Percentiles rank a stretch among this genome's conserved stretches.
Evolutionary conservation across 2,797 vertebrate species (phyloP).

Genomic region (Lacerta viridis): DNA sequence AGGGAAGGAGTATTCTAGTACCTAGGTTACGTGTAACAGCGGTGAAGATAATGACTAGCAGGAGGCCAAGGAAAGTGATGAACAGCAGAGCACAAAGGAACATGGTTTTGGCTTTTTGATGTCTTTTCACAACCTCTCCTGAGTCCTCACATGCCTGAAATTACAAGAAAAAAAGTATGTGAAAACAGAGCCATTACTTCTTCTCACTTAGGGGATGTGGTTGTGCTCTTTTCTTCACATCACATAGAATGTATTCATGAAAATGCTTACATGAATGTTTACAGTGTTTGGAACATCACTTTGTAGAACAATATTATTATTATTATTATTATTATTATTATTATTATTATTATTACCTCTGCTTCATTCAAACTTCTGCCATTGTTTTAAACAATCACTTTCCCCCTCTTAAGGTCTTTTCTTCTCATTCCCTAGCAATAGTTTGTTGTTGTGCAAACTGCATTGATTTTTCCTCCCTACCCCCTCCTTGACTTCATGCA

Average conservation of each 20-base stretch:
- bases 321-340: no score
- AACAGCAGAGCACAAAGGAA: slow-evolving; percentile 64
- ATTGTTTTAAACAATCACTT: no score
- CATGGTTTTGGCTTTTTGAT: slow-evolving; percentile 28
- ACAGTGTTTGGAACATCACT: no score
- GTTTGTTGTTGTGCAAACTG: not conserved
- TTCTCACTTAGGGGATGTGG: not conserved
- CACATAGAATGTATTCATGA: no score
- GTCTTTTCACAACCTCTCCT: slow-evolving; percentile 35
- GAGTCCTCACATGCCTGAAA: slow-evolving; percentile 66
- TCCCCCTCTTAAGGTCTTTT: no score
- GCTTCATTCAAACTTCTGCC: no score
- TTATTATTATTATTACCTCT: no score
- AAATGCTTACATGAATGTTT: no score
- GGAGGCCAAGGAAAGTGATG: slow-evolving; percentile 65
- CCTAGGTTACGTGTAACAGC: slow-evolving; percentile 69
- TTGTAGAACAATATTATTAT: no score
- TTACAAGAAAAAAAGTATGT: slow-evolving; percentile 33
- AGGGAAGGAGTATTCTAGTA: slow-evolving; percentile 65
- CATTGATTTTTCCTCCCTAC: no score
- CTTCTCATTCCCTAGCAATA: no score
- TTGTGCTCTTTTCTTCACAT: no score
- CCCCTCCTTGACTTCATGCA: not conserved
- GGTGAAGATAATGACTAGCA: slow-evolving; percentile 71
- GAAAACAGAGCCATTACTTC: slow-evolving; percentile 23